Conservation (phyloP, 2,888 invertebrate species). For the Andrena marginata region DNA sequence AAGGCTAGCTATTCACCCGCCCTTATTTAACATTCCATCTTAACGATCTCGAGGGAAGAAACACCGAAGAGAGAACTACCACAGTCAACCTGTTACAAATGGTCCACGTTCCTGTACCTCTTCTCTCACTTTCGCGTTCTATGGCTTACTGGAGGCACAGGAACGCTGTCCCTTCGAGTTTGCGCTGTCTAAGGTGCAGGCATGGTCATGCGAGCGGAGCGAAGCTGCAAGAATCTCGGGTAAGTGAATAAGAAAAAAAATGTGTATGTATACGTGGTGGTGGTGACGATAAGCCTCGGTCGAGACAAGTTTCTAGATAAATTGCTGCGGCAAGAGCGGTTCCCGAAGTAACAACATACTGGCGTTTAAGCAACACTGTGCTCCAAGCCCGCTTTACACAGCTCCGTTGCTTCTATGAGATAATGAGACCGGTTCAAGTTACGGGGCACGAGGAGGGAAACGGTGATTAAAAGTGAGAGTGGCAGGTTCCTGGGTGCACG, state of each 20-base stretch:
- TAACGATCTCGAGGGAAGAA: background rate
- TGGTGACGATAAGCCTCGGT: constrained; percentile 45
- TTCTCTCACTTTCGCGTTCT: background rate
- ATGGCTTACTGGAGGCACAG: constrained; percentile 14
- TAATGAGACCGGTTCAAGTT: constrained; percentile 65
- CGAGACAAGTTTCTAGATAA: constrained; percentile 40
- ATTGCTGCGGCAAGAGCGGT: constrained; percentile 40
- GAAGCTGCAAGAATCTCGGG: constrained; percentile 66
- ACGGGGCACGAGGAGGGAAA: constrained; percentile 47
- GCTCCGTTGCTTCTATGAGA: constrained; percentile 59
- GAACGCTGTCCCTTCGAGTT: constrained; percentile 27
- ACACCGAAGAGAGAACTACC: background rate
- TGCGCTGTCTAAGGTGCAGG: constrained; percentile 64
- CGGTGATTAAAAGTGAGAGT: constrained; percentile 56
- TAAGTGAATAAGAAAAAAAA: constrained; percentile 53
- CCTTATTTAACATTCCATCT: too few relatives aligned
- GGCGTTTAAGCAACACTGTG: constrained; percentile 64
- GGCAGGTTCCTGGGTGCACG: constrained; percentile 43
- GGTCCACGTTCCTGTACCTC: background rate
- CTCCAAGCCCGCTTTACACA: constrained; percentile 57
- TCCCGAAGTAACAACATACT: constrained; percentile 45
- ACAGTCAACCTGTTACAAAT: constrained; percentile 40
- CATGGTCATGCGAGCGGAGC: constrained; percentile 68
- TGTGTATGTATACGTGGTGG: constrained; percentile 28
- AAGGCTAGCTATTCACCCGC: too few relatives aligned